Evolutionary conservation across 2,888 invertebrate species (phyloP).

Genomic region (Tenthredo amoena): DNA sequence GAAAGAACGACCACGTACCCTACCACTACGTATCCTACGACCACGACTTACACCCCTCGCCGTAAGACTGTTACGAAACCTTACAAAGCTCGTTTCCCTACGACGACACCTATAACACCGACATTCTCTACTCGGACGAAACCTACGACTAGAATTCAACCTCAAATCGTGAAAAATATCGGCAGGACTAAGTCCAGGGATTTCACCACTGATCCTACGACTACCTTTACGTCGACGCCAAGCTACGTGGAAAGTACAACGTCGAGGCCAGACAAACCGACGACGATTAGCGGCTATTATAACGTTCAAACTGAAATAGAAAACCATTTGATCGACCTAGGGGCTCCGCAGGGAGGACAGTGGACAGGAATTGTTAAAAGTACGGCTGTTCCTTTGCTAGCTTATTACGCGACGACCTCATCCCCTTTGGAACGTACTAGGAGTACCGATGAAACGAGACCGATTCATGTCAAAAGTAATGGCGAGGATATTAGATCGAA

Average conservation of each 20-base stretch:
- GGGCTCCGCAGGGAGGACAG: constrained; percentile 73
- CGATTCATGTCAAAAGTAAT: constrained; percentile 66
- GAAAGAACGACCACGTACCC: constrained; percentile 76
- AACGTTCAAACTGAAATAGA: constrained; percentile 62
- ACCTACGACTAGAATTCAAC: constrained; percentile 69
- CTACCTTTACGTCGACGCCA: constrained; percentile 55
- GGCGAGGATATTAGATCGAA: constrained; percentile 59
- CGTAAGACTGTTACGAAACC: constrained; percentile 67
- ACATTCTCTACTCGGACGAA: constrained; percentile 72
- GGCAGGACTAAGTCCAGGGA: constrained; percentile 54
- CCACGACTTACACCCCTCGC: constrained; percentile 65
- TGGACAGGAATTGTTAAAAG: constrained; percentile 79
- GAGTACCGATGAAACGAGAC: constrained; percentile 67
- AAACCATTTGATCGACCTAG: constrained; percentile 72
- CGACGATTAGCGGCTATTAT: constrained; percentile 59
- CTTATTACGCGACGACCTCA: constrained; percentile 80
- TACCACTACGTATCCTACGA: constrained; percentile 62
- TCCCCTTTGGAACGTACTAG: constrained; percentile 62
- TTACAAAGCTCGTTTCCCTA: constrained; percentile 59
- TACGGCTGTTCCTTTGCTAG: constrained; percentile 83
- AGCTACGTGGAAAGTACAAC: constrained; percentile 67
- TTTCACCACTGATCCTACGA: constrained; percentile 47
- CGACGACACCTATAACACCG: constrained; percentile 40
- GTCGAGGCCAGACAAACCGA: constrained; percentile 62
- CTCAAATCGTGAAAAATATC: constrained; percentile 51